phyloP scores from a whole-genome alignment of 2,888 invertebrate species.

The Mesodorylaimus sp. region DNA sequence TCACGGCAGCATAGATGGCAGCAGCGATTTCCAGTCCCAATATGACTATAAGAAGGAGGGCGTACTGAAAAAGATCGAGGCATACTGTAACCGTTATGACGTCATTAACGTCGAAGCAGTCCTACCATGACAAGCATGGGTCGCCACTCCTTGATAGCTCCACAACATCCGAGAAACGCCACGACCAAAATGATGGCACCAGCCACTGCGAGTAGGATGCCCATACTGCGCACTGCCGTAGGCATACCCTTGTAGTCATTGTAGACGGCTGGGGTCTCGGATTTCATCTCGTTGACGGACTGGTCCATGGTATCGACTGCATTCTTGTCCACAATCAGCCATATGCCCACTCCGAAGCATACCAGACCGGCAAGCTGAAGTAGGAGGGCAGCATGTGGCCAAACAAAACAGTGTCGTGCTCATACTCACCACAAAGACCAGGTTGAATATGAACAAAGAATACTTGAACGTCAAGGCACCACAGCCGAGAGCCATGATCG shows the following conservation, averaged over 20 bases:
- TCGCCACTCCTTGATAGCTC: constrained; percentile 29
- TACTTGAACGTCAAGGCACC: constrained; percentile 29
- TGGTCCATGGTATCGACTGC: constrained; percentile 24
- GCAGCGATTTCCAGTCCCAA: neutral
- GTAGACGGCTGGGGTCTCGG: neutral
- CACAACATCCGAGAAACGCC: constrained; percentile 25
- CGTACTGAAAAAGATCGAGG: constrained; percentile 4
- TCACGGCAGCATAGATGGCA: neutral
- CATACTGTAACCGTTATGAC: too few species aligned
- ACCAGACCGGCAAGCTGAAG: constrained; percentile 24
- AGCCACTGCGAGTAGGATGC: constrained; percentile 22
- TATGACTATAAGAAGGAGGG: neutral
- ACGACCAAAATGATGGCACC: constrained; percentile 26
- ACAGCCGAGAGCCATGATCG: constrained; percentile 27
- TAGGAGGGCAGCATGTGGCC: too few species aligned
- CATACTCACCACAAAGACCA: constrained; percentile 27
- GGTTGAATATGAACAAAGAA: constrained; percentile 26
- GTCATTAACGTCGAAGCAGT: too few species aligned
- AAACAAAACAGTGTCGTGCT: too few species aligned
- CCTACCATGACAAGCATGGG: constrained; percentile 11
- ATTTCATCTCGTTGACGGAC: constrained; percentile 19
- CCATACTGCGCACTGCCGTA: constrained; percentile 26
- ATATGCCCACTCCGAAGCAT: constrained; percentile 24
- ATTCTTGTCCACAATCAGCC: constrained; percentile 25
- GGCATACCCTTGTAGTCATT: neutral